These are phyloP conservation scores for Craseonycteris thonglongyai DNA, from an alignment of 2,113 vertebrate genomes.

Conservation along the genomic window DNA sequence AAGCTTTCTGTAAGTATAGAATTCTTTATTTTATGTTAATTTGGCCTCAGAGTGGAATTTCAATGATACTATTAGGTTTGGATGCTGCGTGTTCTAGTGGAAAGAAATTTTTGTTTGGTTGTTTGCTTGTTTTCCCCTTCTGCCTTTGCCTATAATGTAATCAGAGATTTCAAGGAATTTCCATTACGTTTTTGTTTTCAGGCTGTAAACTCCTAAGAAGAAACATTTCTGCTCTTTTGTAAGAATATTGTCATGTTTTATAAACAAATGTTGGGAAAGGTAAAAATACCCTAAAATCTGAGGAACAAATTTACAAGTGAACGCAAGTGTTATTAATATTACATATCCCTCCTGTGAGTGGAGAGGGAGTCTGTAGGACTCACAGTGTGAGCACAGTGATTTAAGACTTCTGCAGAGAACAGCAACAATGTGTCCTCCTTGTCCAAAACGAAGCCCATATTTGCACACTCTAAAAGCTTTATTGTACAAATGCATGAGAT, in stretches of 20 bases:
- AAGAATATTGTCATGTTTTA: neutral
- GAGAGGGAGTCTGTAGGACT: neutral
- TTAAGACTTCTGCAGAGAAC: no score
- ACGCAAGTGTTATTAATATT: neutral
- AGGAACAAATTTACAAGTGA: neutral
- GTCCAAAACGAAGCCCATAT: neutral
- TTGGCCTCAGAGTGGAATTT: slow-evolving; percentile 21
- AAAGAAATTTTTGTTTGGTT: slow-evolving; percentile 24
- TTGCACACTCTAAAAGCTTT: neutral
- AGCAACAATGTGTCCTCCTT: no score
- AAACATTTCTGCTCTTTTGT: neutral
- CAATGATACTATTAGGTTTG: neutral
- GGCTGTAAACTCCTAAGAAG: neutral
- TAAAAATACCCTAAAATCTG: neutral
- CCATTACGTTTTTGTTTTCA: neutral
- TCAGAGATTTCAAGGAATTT: neutral
- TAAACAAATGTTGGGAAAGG: neutral
- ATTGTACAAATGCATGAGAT: neutral
- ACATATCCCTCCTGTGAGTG: neutral
- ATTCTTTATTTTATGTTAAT: slow-evolving; percentile 31
- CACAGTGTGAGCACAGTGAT: neutral
- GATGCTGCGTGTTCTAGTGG: neutral
- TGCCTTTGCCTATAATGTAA: neutral
- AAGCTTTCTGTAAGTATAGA: neutral
- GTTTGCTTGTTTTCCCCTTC: neutral